Base-by-base conservation (phyloP, 2,888 invertebrate species). In the Augiades crinisus region DNA sequence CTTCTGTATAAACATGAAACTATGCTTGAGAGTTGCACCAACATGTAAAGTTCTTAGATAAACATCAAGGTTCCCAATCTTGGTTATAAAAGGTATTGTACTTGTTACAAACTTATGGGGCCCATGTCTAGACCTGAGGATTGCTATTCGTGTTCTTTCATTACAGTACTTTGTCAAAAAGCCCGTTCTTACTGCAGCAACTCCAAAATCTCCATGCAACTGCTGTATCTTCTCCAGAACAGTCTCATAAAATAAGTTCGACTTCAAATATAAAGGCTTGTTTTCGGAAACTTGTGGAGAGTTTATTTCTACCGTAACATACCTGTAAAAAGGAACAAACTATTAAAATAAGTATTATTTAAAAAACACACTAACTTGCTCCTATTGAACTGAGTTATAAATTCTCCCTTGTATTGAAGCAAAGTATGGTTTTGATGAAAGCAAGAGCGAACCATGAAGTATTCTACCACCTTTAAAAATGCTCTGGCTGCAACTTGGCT, bases 141-240 rank as follows among this genome's bases (percentile, higher is more conserved):
- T 90, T 0, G 94, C 95, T 62, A 95, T 93, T 81, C 92, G 91
- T 0, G 96, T 96, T 53, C 91, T 91, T 60, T 92, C 91, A 78
- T 96, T 96, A 68, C 94, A 95, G 80, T 96, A 96, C 85, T 95
- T 95, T 16, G 94, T 93, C 70, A 91, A 82, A 65, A 96, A 94
- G 16, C 95, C 96, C 50, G 92, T 85, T 67, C 91, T 92, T 5
- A 94, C 90, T 1, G 94, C 89, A 5, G 95, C 95, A 22, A 91
- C 79, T 6, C 95, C 96, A 72, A 93, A 95, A 68, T 95, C 95
- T 0, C 96, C 96, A 75, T 94, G 94, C 50, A 94, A 70, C 65
- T 92, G 91, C 65, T 94, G 91, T 8, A 96, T 91, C 78, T 92
- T 92, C 16, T 84, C 78, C 12, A 92, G 67, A 41, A 96, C 76